These are phyloP conservation scores for Trypoxylon attenuatum DNA, from an alignment of 2,888 invertebrate species.

Conservation along the genomic window DNA sequence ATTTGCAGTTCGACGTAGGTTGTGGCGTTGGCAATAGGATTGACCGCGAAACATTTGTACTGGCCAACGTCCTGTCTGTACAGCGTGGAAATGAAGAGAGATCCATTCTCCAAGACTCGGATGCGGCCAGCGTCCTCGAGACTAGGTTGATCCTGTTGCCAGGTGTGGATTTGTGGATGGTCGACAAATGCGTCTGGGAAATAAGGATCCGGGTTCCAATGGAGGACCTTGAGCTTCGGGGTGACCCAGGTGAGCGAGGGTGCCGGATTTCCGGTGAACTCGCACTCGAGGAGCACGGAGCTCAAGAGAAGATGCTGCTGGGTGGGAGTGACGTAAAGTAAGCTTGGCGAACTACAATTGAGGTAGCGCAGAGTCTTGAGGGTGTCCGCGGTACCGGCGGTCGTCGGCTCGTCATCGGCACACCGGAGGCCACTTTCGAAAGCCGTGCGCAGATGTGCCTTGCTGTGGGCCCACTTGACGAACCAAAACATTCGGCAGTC, in stretches of 20 bases:
- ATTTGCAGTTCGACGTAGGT: constrained; percentile 86
- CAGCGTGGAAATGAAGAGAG: constrained; percentile 83
- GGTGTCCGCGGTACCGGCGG: constrained; percentile 78
- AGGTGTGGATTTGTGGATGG: constrained; percentile 80
- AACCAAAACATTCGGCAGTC: constrained; percentile 92
- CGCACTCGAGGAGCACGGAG: constrained; percentile 85
- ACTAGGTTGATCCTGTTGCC: constrained; percentile 63
- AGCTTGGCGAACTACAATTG: constrained; percentile 81
- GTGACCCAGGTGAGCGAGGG: constrained; percentile 92
- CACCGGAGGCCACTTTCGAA: constrained; percentile 81
- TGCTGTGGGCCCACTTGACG: constrained; percentile 78
- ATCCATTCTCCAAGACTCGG: constrained; percentile 85
- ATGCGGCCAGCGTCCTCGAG: constrained; percentile 77
- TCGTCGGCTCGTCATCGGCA: constrained; percentile 64
- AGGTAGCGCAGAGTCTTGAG: constrained; percentile 82
- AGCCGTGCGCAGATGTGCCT: constrained; percentile 71
- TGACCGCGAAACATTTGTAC: constrained; percentile 90
- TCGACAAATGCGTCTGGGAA: constrained; percentile 81
- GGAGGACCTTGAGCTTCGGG: constrained; percentile 82
- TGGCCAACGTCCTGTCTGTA: constrained; percentile 88
- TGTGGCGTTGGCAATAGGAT: constrained; percentile 87
- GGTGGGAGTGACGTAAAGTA: constrained; percentile 79
- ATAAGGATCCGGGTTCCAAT: constrained; percentile 85
- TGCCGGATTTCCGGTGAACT: constrained; percentile 84
- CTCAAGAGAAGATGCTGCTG: constrained; percentile 78